Percentiles rank a stretch among this genome's conserved stretches.
Evolutionary conservation across 2,888 invertebrate genomes (phyloP).

Genomic region (Mantis religiosa): DNA sequence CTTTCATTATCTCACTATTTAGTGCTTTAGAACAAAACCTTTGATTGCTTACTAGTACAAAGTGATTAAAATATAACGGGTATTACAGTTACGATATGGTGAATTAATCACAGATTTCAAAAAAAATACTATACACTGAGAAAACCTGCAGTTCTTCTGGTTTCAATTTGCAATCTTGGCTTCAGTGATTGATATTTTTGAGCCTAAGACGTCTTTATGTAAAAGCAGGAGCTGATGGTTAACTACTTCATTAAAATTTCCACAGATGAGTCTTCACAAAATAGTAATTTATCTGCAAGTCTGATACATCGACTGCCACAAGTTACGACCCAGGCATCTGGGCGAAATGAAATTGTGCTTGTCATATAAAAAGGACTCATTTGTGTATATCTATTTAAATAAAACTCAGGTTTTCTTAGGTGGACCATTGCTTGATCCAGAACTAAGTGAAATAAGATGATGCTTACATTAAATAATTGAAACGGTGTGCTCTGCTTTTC

Average conservation of each 20-base stretch:
- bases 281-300: not conserved
- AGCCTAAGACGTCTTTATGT: not conserved
- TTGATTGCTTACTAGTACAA: not conserved
- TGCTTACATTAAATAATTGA: too few species aligned
- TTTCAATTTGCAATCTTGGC: too few species aligned
- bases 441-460: too few species aligned
- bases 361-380: not conserved
- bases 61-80: not conserved
- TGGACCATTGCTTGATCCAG: too few species aligned
- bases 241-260: not conserved
- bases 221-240: not conserved
- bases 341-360: not conserved
- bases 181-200: not conserved
- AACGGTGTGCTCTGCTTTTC: too few species aligned
- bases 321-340: not conserved
- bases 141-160: not conserved
- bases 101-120: slow-evolving; percentile 15
- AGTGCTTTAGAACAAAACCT: not conserved
- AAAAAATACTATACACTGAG: not conserved
- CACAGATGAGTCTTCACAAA: not conserved
- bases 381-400: not conserved
- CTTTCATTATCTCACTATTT: not conserved
- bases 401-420: too few species aligned
- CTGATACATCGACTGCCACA: not conserved
- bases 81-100: not conserved